Percentiles rank a stretch among this genome's conserved stretches.
These are phyloP conservation scores for Montipora capitata DNA, from an alignment of 92 coral and sea anemone genomes.

Conservation along the genomic window DNA sequence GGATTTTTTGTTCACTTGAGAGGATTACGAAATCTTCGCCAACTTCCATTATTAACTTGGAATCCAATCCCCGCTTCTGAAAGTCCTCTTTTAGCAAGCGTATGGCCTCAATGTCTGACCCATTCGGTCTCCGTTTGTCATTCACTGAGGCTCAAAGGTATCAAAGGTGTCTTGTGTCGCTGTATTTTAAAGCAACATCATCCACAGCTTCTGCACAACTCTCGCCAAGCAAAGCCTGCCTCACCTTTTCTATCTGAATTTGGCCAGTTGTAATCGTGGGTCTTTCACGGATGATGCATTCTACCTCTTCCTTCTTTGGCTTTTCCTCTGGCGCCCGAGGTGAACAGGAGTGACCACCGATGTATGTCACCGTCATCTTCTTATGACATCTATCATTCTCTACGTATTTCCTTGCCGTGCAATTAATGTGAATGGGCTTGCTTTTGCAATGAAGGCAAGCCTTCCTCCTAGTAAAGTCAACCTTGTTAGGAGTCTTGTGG, in stretches of 20 bases:
- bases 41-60: slow-evolving; percentile 56
- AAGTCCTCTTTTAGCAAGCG: slow-evolving; percentile 56
- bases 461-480: slow-evolving; percentile 44
- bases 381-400: slow-evolving; percentile 80
- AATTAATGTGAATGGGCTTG: slow-evolving; percentile 12
- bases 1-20: slow-evolving; percentile 39
- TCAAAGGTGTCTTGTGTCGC: slow-evolving; percentile 35
- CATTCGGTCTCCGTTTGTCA: slow-evolving; percentile 34
- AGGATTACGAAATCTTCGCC: slow-evolving; percentile 50
- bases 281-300: slow-evolving; percentile 24
- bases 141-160: slow-evolving; percentile 21
- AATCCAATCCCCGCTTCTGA: slow-evolving; percentile 22
- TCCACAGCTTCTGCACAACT: slow-evolving; percentile 18
- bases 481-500: slow-evolving; percentile 32
- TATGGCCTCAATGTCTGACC: slow-evolving; percentile 60
- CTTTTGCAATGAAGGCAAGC: slow-evolving; percentile 57
- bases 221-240: slow-evolving; percentile 57
- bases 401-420: slow-evolving; percentile 70
- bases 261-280: slow-evolving; percentile 67
- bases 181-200: slow-evolving; percentile 35
- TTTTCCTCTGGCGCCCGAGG: slow-evolving; percentile 39
- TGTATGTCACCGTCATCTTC: slow-evolving; percentile 61
- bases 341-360: slow-evolving; percentile 59
- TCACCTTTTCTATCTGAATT: slow-evolving; percentile 40
- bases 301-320: slow-evolving; percentile 37